These are phyloP conservation scores for Nemoura dubitans DNA, from an alignment of 2,888 invertebrate species.

Conservation along the genomic window DNA sequence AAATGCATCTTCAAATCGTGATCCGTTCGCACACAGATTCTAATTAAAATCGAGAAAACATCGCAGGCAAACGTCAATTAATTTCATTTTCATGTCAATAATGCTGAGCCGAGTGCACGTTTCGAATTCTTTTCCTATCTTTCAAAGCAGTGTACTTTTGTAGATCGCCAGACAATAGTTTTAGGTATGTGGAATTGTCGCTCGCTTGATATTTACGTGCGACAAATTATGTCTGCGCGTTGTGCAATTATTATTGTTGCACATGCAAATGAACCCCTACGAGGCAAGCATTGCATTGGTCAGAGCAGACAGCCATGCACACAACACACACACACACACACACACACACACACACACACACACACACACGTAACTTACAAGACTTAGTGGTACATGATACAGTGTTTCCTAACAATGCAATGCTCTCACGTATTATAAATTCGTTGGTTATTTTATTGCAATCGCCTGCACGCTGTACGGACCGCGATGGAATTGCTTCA, in stretches of 20 bases:
- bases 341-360: neutral
- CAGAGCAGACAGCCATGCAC: too few species aligned
- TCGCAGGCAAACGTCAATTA: neutral
- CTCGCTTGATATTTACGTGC: neutral
- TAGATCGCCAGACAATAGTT: neutral
- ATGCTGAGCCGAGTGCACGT: neutral
- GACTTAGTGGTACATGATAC: neutral
- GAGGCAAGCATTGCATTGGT: neutral
- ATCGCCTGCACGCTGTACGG: neutral
- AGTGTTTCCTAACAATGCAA: neutral
- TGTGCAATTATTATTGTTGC: neutral
- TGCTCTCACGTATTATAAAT: slow-evolving; percentile 12
- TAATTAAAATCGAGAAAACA: neutral
- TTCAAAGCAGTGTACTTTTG: too few species aligned
- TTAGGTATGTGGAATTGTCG: neutral
- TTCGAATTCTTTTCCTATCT: neutral
- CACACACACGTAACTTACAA: neutral
- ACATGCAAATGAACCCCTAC: neutral
- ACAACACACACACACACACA: neutral
- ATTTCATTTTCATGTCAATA: neutral
- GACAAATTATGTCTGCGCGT: neutral
- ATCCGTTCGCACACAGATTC: neutral
- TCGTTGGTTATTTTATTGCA: slow-evolving; percentile 12
- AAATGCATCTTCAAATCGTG: neutral
- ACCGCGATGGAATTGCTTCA: neutral